phyloP scores from a whole-genome alignment of 2,888 invertebrate genomes.

The Dilophus febrilis region DNA sequence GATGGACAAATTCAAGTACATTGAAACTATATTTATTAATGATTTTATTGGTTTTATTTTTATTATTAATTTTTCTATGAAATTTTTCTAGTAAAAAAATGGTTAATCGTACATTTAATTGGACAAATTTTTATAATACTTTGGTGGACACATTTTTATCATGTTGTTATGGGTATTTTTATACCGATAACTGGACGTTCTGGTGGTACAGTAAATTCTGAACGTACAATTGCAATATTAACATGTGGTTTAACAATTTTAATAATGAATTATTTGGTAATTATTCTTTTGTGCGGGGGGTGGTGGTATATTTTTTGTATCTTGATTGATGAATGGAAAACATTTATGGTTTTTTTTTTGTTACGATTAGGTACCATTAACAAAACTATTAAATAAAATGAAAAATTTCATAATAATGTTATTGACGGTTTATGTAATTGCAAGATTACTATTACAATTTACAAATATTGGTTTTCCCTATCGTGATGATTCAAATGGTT shows the following conservation, averaged over 20 bases:
- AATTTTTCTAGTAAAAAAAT: conserved; percentile 15
- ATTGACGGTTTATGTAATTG: conserved; percentile 16
- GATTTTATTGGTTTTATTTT: background rate
- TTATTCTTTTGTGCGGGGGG: background rate
- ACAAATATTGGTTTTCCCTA: conserved; percentile 37
- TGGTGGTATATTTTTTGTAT: background rate
- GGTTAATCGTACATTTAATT: conserved; percentile 19
- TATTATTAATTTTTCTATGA: background rate
- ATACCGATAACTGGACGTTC: conserved; percentile 31
- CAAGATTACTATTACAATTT: conserved; percentile 11
- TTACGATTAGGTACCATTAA: conserved; percentile 13
- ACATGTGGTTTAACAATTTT: conserved; percentile 25
- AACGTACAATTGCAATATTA: conserved; percentile 29
- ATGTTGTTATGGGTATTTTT: conserved; percentile 20
- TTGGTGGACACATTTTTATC: conserved; percentile 19
- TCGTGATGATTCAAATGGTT: conserved; percentile 24
- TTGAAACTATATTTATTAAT: background rate
- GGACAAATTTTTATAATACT: conserved; percentile 19
- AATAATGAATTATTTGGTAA: conserved; percentile 25
- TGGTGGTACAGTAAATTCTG: conserved; percentile 31
- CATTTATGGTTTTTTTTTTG: background rate
- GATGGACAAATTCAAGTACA: conserved; percentile 19
- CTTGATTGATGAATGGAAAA: background rate
- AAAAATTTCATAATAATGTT: conserved; percentile 16
- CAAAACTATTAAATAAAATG: conserved; percentile 18